Evolutionary conservation across 2,797 vertebrate genomes (phyloP).

Genomic region (Gallinago stenura): DNA sequence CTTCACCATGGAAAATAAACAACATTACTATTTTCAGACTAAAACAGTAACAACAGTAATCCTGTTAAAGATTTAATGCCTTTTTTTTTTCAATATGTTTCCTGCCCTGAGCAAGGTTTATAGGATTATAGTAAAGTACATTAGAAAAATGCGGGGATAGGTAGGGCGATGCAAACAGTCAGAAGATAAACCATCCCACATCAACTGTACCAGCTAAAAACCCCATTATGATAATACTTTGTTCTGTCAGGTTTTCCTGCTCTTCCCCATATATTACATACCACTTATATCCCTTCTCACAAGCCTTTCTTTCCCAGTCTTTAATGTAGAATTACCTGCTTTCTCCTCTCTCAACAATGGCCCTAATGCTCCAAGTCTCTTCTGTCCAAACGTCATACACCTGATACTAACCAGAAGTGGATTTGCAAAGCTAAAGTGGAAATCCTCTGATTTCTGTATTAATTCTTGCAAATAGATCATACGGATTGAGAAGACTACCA

Average conservation of each 20-base stretch:
- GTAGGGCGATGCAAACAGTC: background rate
- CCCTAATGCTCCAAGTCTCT: background rate
- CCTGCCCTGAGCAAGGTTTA: background rate
- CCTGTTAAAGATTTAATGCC: background rate
- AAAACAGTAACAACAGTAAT: constrained; percentile 18
- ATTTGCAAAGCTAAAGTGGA: background rate
- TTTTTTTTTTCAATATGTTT: background rate
- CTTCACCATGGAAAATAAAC: constrained; percentile 2
- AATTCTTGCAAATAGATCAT: background rate
- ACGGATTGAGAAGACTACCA: background rate
- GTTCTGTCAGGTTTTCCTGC: background rate
- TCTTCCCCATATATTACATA: background rate
- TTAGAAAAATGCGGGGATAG: background rate
- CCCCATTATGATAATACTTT: background rate
- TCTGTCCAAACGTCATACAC: background rate
- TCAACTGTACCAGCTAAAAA: background rate
- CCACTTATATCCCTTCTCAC: background rate
- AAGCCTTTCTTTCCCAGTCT: background rate
- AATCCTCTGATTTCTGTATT: background rate
- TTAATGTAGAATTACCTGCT: background rate
- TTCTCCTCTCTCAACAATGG: background rate
- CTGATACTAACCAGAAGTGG: background rate
- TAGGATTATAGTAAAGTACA: background rate
- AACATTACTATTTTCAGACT: background rate
- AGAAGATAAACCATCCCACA: background rate